Evolutionary conservation across 1,140 invertebrate species (phyloP).

Genomic region (Piezodorus guildinii): DNA sequence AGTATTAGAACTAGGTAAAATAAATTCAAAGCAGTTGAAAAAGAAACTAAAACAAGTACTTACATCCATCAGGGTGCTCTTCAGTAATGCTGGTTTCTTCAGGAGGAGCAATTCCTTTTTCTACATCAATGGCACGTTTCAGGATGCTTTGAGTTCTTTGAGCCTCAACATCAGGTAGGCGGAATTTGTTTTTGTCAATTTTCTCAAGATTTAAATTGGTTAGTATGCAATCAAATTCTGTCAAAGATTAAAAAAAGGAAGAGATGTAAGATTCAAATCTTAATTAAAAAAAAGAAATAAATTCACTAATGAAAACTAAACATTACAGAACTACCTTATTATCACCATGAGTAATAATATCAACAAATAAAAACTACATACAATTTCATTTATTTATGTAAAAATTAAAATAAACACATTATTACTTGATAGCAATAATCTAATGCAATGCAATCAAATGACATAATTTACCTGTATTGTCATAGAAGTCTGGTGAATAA

Average conservation of each 20-base stretch:
- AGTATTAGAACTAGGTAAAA: too few relatives aligned
- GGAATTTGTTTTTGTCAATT: constrained; percentile 57
- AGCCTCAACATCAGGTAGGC: constrained; percentile 57
- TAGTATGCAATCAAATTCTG: constrained; percentile 80
- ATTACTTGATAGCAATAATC: too few relatives aligned
- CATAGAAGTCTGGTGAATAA: constrained; percentile 83
- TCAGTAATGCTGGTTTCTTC: constrained; percentile 55
- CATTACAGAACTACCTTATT: too few relatives aligned
- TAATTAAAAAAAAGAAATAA: too few relatives aligned
- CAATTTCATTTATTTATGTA: too few relatives aligned
- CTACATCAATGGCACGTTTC: constrained; percentile 68
- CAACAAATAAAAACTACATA: too few relatives aligned
- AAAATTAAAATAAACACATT: too few relatives aligned
- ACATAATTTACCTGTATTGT: constrained; percentile 54
- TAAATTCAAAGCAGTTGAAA: too few relatives aligned
- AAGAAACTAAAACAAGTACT: constrained; percentile 35
- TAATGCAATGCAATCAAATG: too few relatives aligned
- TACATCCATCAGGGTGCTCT: constrained; percentile 75
- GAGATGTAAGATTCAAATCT: not conserved
- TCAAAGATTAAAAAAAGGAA: constrained; percentile 31
- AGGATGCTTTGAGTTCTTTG: constrained; percentile 71
- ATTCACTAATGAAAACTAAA: too few relatives aligned
- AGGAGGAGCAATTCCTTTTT: constrained; percentile 50
- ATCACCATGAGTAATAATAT: too few relatives aligned
- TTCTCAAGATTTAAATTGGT: constrained; percentile 70